Percentiles rank a stretch among this genome's conserved stretches.
These are phyloP conservation scores for Blera fallax DNA, from an alignment of 2,888 invertebrate genomes.

Conservation along the genomic window DNA sequence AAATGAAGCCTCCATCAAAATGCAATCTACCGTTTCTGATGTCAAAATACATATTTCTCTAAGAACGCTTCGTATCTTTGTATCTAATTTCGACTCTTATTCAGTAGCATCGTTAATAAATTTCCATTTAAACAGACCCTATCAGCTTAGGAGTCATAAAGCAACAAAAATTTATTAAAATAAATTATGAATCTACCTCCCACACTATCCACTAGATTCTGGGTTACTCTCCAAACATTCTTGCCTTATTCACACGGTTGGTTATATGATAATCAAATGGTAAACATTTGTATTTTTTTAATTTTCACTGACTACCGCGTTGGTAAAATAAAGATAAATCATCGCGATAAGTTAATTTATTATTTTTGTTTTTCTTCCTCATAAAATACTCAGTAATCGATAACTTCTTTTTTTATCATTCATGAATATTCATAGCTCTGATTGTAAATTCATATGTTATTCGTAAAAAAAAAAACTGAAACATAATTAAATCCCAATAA, in stretches of 20 bases:
- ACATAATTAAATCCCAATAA: constrained; percentile 36
- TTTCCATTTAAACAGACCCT: too few relatives aligned
- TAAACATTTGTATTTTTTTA: constrained; percentile 30
- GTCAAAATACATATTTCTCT: too few relatives aligned
- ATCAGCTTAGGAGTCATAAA: too few relatives aligned
- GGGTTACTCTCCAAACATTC: too few relatives aligned
- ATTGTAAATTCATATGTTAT: constrained; percentile 36
- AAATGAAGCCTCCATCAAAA: too few relatives aligned
- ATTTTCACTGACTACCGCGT: constrained; percentile 34
- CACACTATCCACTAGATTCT: not conserved
- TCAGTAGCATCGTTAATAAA: too few relatives aligned
- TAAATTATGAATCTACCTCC: not conserved
- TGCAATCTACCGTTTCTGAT: too few relatives aligned
- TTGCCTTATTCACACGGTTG: constrained; percentile 21
- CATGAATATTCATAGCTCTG: constrained; percentile 59
- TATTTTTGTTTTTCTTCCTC: constrained; percentile 6
- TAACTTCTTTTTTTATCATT: constrained; percentile 37
- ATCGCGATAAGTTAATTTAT: constrained; percentile 56
- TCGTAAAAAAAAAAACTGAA: not conserved
- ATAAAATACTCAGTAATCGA: constrained; percentile 47
- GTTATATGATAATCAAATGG: not conserved
- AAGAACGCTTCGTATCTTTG: too few relatives aligned
- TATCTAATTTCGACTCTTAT: too few relatives aligned
- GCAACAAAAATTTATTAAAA: too few relatives aligned
- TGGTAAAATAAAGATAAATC: constrained; percentile 50